Base-by-base conservation (phyloP, 2,888 invertebrate genomes). In the Drosophila affinis region DNA sequence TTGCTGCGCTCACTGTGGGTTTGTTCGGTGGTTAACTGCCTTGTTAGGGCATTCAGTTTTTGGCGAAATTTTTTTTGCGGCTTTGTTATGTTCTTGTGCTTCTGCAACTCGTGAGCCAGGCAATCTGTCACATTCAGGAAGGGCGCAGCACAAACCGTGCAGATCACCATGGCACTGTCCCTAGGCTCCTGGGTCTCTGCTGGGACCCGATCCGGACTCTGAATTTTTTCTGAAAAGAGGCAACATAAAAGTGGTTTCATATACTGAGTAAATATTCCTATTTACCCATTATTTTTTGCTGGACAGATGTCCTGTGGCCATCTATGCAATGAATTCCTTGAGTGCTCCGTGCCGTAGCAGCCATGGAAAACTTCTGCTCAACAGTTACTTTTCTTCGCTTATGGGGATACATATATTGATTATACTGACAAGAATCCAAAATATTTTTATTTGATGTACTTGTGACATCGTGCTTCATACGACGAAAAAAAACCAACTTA, bases 41-140 rank as follows among this genome's bases (percentile, higher is more conserved):
- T 82, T 1, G 67, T 47, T 1, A 89, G 76, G 1, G 76, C 77
- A 51, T 73, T 77, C 0, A 87, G 58, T 46, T 78, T 78, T 45
- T 81, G 76, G n/a, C 82, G 80, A 14, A 84, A 14, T 53, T 77
- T 70, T 52, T 83, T 86, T 2, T 76, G 56, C 4, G 79, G 65
- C 14, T 70, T 67, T 2, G 72, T 47, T 1, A 77, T 78, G 46
- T 91, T 91, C 12, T 72, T 71, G 0, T 91, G 91, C n/a, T 70
- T 70, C 0, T 87, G 61, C 39, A 91, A 61, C 63, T 91, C 91
- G 39, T 91, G 91, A 17, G 82, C 87, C 3, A 91, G 64, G n/a
- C 89, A 90, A 7, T 87, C 87, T 55, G 86, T 79, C 3, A 87
- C 17, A 17, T 56, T 81, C 0, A 61, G 49, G 51, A 90, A 91